Evolutionary conservation across 2,113 vertebrate genomes (phyloP).

Genomic region (Rhinoptilus africanus): DNA sequence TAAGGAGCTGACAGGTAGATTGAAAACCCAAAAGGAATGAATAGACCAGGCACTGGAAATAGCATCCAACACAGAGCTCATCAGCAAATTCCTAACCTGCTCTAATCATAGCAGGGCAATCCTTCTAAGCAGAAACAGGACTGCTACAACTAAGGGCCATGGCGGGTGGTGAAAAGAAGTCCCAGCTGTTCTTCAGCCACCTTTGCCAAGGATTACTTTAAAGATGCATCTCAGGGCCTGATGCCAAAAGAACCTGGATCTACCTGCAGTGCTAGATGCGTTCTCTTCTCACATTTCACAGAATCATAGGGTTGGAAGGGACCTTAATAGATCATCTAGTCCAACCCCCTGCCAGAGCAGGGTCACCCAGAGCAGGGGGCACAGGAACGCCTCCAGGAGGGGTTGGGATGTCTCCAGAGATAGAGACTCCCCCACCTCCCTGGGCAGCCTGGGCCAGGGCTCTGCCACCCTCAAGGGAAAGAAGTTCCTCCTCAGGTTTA

Average conservation of each 20-base stretch:
- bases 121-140: background rate
- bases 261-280: background rate
- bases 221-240: background rate
- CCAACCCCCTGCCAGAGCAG: no score
- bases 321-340: no score
- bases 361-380: no score
- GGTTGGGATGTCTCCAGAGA: no score
- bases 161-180: background rate
- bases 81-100: background rate
- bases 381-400: no score
- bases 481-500: no score
- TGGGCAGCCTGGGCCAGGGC: no score
- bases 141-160: background rate
- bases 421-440: no score
- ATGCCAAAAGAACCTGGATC: background rate
- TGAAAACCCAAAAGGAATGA: background rate
- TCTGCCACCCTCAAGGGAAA: no score
- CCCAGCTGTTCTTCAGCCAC: background rate
- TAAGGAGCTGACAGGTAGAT: background rate
- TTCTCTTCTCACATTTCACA: accelerated
- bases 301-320: no score
- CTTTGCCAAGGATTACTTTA: background rate
- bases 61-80: background rate
- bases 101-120: background rate
- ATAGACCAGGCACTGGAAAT: background rate